Conservation (phyloP, 2,797 vertebrate species). For the Peromyscus nudipes region DNA sequence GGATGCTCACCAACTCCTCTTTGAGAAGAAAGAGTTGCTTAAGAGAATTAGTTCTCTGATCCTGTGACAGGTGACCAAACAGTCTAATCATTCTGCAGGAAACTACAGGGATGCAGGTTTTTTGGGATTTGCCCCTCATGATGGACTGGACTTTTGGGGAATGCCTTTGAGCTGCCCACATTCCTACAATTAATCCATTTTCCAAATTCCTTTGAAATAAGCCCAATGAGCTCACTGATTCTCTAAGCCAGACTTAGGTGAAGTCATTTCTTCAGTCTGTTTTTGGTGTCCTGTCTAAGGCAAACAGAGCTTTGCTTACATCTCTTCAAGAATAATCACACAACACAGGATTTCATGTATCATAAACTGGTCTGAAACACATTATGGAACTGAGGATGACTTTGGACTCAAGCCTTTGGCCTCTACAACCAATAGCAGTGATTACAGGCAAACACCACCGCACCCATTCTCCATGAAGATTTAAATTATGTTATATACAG, state of each 20-base stretch:
- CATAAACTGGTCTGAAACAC: background rate
- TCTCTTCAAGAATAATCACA: background rate
- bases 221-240: background rate
- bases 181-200: background rate
- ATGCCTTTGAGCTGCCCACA: background rate
- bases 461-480: background rate
- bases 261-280: background rate
- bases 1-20: background rate
- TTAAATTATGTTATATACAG: background rate
- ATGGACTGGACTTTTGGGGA: background rate
- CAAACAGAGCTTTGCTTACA: too few relatives aligned
- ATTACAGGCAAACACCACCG: background rate
- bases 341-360: background rate
- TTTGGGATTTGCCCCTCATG: background rate
- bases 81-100: accelerated
- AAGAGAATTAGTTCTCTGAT: background rate
- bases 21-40: background rate
- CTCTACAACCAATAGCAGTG: background rate
- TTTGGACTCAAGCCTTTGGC: background rate
- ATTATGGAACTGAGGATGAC: background rate
- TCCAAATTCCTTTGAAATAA: background rate
- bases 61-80: background rate
- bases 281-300: accelerated
- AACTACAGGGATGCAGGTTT: background rate
- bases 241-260: background rate